A percentile compares a stretch with the other conserved stretches of the same genome.
These are phyloP conservation scores for Eristalis pertinax DNA, from an alignment of 2,888 invertebrate species.

Conservation along the genomic window DNA sequence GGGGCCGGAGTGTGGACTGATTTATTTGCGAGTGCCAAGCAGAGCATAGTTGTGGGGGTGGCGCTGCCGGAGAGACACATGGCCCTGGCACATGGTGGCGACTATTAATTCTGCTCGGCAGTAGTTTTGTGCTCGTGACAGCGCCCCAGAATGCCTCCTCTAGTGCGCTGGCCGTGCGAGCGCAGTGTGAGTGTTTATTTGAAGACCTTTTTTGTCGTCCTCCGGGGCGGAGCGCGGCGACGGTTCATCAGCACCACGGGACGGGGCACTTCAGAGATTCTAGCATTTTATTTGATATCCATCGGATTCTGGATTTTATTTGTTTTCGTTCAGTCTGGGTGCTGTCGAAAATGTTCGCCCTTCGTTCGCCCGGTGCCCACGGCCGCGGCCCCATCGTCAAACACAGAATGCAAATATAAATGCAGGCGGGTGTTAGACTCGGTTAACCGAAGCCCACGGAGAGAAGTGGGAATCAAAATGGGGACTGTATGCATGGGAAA, in stretches of 20 bases:
- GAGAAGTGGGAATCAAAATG: neutral
- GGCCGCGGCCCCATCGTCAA: neutral
- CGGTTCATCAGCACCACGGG: conserved; percentile 5
- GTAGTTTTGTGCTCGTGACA: conserved; percentile 67
- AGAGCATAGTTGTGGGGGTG: conserved; percentile 43
- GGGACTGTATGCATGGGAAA: conserved; percentile 41
- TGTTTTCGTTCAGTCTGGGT: conserved; percentile 6
- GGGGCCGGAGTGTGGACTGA: conserved; percentile 35
- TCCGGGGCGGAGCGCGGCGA: too few species aligned
- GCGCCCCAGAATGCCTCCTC: conserved; percentile 52
- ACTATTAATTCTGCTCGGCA: conserved; percentile 65
- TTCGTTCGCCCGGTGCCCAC: conserved; percentile 28
- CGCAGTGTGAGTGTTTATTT: conserved; percentile 25
- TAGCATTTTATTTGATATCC: conserved; percentile 43
- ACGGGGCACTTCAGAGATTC: conserved; percentile 34
- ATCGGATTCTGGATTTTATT: conserved; percentile 49
- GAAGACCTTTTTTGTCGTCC: neutral
- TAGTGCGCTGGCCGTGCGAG: too few species aligned
- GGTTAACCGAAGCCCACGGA: conserved; percentile 34
- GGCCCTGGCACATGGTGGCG: conserved; percentile 61
- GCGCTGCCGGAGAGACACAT: conserved; percentile 15
- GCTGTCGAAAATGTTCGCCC: conserved; percentile 34
- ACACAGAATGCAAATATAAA: conserved; percentile 52
- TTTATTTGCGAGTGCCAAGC: conserved; percentile 56
- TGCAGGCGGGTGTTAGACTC: conserved; percentile 31